Conservation (phyloP, 2,113 vertebrate species). For the Antechinus stuartii region DNA sequence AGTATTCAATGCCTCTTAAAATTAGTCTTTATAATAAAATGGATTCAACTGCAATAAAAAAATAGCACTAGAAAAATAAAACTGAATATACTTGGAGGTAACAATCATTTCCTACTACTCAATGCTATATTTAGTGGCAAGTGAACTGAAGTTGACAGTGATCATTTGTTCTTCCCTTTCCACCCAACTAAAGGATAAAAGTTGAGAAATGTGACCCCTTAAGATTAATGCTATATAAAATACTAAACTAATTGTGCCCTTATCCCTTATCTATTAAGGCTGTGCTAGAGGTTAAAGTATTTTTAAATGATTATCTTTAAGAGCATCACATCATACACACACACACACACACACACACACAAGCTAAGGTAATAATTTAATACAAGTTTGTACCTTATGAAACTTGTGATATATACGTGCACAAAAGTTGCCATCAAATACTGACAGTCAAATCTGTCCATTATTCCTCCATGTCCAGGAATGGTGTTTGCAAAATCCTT, state of each 20-base stretch:
- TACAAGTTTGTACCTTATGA: slow-evolving; percentile 91
- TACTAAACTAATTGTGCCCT: not conserved
- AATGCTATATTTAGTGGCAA: not conserved
- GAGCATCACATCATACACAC: not conserved
- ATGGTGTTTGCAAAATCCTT: slow-evolving; percentile 99
- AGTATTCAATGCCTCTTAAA: not conserved
- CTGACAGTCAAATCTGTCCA: slow-evolving; percentile 99
- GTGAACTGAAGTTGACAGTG: not conserved
- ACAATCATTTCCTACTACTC: not conserved
- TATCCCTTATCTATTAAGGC: not conserved
- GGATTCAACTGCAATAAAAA: not conserved
- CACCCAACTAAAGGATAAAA: not conserved
- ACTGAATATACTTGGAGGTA: not conserved
- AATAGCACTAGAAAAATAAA: not conserved
- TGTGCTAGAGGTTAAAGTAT: not conserved
- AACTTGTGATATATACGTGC: slow-evolving; percentile 98
- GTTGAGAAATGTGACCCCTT: not conserved
- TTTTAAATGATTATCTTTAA: not conserved
- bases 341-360: not conserved
- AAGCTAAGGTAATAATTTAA: not conserved
- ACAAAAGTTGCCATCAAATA: slow-evolving; percentile 99
- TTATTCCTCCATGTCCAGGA: slow-evolving; percentile 97
- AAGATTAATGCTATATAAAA: not conserved
- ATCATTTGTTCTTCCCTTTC: not conserved
- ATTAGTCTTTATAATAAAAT: not conserved